Evolutionary conservation across 2,113 vertebrate species (phyloP).

Genomic region (Halcyon senegalensis): DNA sequence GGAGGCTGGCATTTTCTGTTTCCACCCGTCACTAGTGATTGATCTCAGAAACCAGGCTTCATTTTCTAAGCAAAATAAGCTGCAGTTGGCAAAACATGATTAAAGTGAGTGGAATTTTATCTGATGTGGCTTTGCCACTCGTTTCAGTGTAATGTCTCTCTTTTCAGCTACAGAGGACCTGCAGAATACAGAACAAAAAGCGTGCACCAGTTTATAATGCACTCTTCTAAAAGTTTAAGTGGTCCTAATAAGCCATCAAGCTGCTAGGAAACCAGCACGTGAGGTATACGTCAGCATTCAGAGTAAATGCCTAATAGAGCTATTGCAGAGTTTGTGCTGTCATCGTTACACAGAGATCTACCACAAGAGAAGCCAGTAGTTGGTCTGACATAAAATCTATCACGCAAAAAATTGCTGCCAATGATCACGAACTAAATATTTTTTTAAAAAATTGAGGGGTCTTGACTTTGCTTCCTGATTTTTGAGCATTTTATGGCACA

Average conservation of each 20-base stretch:
- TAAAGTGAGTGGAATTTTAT: constrained; percentile 9
- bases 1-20: not conserved
- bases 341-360: not conserved
- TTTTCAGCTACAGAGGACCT: constrained; percentile 2
- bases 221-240: not conserved
- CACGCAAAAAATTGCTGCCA: not conserved
- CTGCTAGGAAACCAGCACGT: not conserved
- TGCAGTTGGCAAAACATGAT: constrained; percentile 34
- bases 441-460: not conserved
- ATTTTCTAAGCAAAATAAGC: constrained; percentile 27
- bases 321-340: not conserved
- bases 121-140: constrained; percentile 8
- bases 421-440: not conserved
- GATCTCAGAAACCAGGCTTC: constrained; percentile 25
- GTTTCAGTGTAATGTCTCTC: not conserved
- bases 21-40: not conserved
- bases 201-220: not conserved
- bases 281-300: fast-evolving
- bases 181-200: not conserved
- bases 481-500: not conserved
- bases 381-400: not conserved
- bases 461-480: not conserved
- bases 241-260: not conserved
- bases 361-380: fast-evolving
- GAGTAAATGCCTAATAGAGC: not conserved